Conservation (phyloP, 2,113 vertebrate genomes). For the Callionymus lyra region DNA sequence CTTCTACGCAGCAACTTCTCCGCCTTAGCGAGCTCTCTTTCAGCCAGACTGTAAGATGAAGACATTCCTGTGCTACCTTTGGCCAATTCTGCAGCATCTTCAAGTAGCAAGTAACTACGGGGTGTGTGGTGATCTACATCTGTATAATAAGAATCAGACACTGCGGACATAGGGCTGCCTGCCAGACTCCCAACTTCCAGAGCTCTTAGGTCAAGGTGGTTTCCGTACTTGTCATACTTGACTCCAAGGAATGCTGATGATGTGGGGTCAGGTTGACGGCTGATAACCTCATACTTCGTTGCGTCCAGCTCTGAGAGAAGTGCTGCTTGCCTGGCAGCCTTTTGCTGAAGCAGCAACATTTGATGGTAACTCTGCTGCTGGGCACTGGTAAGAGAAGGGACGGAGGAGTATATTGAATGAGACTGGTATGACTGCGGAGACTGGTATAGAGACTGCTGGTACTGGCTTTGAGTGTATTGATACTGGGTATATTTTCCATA, state of each 20-base stretch:
- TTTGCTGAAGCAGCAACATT: conserved; percentile 88
- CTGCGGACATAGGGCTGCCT: conserved; percentile 85
- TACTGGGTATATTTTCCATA: conserved; percentile 89
- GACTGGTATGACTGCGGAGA: conserved; percentile 85
- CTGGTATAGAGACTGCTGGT: conserved; percentile 85
- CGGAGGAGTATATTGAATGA: conserved; percentile 85
- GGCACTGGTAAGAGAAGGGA: conserved; percentile 80
- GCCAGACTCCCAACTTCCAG: conserved; percentile 84
- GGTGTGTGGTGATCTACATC: conserved; percentile 88
- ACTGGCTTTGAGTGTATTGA: conserved; percentile 82
- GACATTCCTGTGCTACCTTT: conserved; percentile 79
- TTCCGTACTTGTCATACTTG: conserved; percentile 92
- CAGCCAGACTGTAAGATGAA: conserved; percentile 83
- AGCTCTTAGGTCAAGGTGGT: conserved; percentile 83
- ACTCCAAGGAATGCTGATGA: conserved; percentile 82
- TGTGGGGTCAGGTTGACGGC: conserved; percentile 79
- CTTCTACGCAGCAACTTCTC: conserved; percentile 79
- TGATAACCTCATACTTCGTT: conserved; percentile 92
- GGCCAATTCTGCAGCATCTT: conserved; percentile 90
- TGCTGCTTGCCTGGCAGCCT: conserved; percentile 78
- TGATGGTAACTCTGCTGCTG: conserved; percentile 87
- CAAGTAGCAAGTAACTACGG: conserved; percentile 86
- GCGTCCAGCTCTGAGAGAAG: conserved; percentile 84
- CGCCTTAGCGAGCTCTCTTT: conserved; percentile 89
- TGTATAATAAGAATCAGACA: conserved; percentile 92